Base-by-base conservation (phyloP, 23 tunicate species). In the Diplosoma virens region DNA sequence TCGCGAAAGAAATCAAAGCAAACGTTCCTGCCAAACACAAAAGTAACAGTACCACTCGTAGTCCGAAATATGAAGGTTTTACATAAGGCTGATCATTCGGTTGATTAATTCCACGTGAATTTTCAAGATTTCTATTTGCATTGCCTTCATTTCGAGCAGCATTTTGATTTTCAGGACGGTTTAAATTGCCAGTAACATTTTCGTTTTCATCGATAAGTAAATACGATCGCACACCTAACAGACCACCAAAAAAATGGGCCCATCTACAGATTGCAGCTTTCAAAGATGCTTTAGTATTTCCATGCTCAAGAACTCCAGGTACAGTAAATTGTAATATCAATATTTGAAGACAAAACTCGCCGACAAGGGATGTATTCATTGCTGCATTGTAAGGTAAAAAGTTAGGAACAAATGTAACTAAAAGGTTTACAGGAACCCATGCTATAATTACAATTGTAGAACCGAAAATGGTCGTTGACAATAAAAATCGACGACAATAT, bases 271-370 rank as follows among this genome's bases (percentile, higher is more conserved):
- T 83, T 18, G 33, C 18, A 3, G 52, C 32, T 58, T 89, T 84
- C 68, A 89, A 25, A 63, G 64, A 79, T 14, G 73, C 25, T 34
- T 58, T 89, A 5, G 83, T 70, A 35, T 77, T 66, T 0, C 84
- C 84, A 66, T 89, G 96, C 35, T 89, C 96, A 0, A 89, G 81
- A 34, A 89, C 33, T 18, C 78, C 78, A 33, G 96, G 96, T 18
- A 89, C 14, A 37, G 85, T 69, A 24, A 83, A 72, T 33, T 89
- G 96, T 31, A 84, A 31, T 32, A 78, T 53, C 54, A 89, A 31
- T 7, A 89, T 55, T 59, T 89, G 89, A 0, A 89, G 46, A 24
- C 90, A 78, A 29, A 89, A 65, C 47, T 89, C 88, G 26, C 87
- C 86, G 30, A 89, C 50, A 32, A 87, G 87, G 16, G 82, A 87